phyloP scores from a whole-genome alignment of 2,888 invertebrate species.

The Chymomyza fuscimana region DNA sequence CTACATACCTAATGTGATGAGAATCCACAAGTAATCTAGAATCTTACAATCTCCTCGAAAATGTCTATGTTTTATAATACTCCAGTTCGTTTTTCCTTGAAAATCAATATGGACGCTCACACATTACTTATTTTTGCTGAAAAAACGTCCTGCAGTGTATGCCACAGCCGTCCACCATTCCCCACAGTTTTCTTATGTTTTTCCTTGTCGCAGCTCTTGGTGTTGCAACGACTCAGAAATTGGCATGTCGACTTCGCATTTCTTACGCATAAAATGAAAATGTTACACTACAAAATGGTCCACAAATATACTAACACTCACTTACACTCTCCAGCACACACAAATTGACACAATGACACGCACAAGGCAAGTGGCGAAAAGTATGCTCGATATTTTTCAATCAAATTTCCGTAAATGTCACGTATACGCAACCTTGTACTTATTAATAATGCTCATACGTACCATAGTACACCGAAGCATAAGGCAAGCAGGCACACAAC shows the following conservation, averaged over 20 bases:
- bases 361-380: conserved; percentile 32
- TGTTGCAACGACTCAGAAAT: conserved; percentile 33
- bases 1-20: too few relatives aligned
- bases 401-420: conserved; percentile 69
- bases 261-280: conserved; percentile 58
- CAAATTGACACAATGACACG: conserved; percentile 15
- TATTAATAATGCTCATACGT: conserved; percentile 57
- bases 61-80: too few relatives aligned
- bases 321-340: background rate
- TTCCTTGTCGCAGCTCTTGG: background rate
- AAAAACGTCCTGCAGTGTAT: too few relatives aligned
- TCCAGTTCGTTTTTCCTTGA: too few relatives aligned
- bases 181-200: too few relatives aligned
- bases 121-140: too few relatives aligned
- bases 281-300: conserved; percentile 25
- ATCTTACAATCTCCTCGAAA: too few relatives aligned
- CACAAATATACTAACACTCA: background rate
- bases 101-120: too few relatives aligned
- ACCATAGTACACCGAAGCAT: conserved; percentile 21
- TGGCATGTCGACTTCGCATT: conserved; percentile 49
- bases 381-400: conserved; percentile 65
- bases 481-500: conserved; percentile 8
- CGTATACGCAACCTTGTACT: conserved; percentile 64
- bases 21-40: too few relatives aligned
- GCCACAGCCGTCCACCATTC: too few relatives aligned